These are phyloP conservation scores for Liodrosophila aerea DNA, from an alignment of 2,888 invertebrate species.

Conservation along the genomic window DNA sequence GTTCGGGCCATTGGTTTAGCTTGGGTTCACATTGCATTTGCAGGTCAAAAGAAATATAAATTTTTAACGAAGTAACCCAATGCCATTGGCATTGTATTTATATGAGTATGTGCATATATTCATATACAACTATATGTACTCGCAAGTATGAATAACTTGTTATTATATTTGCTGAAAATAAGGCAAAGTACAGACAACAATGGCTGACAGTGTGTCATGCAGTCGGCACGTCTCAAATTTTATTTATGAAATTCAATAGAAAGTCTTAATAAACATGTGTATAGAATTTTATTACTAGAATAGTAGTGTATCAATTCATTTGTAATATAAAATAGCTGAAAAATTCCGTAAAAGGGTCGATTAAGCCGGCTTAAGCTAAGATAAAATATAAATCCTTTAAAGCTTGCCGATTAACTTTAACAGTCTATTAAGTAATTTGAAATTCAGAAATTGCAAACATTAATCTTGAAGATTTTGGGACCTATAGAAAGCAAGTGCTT, in stretches of 20 bases:
- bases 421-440: no score
- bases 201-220: slow-evolving; percentile 17
- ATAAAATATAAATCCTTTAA: no score
- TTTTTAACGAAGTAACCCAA: slow-evolving; percentile 44
- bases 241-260: slow-evolving; percentile 4
- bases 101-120: slow-evolving; percentile 32
- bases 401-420: no score
- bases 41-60: slow-evolving; percentile 48
- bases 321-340: no score
- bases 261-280: background rate
- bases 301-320: no score
- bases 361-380: no score
- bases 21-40: slow-evolving; percentile 36
- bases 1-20: slow-evolving; percentile 1
- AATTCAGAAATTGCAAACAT: no score
- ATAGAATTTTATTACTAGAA: no score
- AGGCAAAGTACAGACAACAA: slow-evolving; percentile 34
- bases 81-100: slow-evolving; percentile 29
- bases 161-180: slow-evolving; percentile 13
- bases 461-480: no score
- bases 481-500: no score
- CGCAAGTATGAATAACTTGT: slow-evolving; percentile 3
- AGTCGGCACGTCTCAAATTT: slow-evolving; percentile 13
- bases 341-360: no score
- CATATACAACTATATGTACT: slow-evolving; percentile 7